Conservation (phyloP, 2,113 vertebrate genomes). For the Pseudonaja textilis region DNA sequence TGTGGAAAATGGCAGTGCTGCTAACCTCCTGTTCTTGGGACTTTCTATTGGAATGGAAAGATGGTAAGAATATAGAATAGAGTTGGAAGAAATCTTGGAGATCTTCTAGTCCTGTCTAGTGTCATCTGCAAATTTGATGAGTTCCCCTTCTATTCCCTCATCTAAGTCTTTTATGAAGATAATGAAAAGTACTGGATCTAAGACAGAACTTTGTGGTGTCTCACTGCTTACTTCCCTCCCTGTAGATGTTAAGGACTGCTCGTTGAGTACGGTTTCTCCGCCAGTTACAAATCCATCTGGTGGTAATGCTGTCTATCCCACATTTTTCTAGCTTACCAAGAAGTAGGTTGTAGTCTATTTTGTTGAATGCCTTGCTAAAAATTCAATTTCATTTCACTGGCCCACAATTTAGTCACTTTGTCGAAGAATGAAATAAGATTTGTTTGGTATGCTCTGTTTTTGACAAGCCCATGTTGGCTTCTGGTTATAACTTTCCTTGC, state of each 20-base stretch:
- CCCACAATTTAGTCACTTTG: too few relatives aligned
- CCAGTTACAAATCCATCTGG: neutral
- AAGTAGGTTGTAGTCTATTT: neutral
- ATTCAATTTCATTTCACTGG: neutral
- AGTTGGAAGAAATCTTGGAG: neutral
- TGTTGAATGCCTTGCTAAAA: neutral
- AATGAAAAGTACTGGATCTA: neutral
- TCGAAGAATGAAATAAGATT: too few relatives aligned
- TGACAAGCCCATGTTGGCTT: too few relatives aligned
- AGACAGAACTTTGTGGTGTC: neutral
- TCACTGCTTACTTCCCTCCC: neutral
- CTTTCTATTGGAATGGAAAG: neutral
- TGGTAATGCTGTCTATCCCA: neutral
- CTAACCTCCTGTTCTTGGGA: neutral
- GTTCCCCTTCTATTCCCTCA: neutral
- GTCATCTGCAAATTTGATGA: too few relatives aligned
- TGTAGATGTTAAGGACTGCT: neutral
- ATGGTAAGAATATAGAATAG: neutral
- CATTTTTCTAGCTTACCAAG: neutral
- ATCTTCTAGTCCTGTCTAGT: neutral
- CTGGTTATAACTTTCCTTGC: too few relatives aligned
- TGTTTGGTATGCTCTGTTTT: too few relatives aligned
- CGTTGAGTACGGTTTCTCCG: neutral
- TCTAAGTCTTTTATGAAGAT: neutral
- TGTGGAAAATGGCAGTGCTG: neutral